Conservation (phyloP, 2,113 vertebrate genomes). For the Sminthopsis crassicaudata region DNA sequence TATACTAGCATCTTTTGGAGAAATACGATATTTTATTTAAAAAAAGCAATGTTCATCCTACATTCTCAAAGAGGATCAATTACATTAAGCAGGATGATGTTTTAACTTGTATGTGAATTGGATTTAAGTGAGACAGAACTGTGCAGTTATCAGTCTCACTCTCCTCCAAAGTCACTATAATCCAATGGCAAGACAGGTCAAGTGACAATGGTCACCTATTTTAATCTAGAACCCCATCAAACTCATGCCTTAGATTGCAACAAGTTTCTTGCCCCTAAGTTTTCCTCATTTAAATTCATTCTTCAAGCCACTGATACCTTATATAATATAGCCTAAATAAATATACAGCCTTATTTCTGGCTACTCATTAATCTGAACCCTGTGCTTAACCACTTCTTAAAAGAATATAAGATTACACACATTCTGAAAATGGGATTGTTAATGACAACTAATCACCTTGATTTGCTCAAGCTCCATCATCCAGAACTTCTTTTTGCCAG, state of each 20-base stretch:
- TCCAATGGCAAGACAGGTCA: no score
- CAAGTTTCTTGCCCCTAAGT: background rate
- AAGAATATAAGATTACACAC: background rate
- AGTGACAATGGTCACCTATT: background rate
- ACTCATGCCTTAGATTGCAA: background rate
- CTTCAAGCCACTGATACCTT: background rate
- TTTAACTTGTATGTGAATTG: no score
- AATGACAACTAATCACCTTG: no score
- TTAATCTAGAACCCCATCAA: background rate
- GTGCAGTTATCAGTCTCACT: no score
- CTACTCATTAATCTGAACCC: background rate
- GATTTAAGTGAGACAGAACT: no score
- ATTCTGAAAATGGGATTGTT: no score
- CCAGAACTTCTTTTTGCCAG: no score
- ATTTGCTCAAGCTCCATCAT: no score
- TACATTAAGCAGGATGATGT: no score
- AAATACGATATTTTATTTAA: background rate
- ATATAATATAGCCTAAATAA: no score
- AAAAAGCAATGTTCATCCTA: background rate
- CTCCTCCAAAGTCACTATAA: no score
- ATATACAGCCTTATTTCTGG: background rate
- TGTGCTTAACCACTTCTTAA: background rate
- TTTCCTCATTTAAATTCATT: background rate
- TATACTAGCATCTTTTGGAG: background rate
- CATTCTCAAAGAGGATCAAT: no score